Evolutionary conservation across 1,140 invertebrate genomes (phyloP).

Genomic region (Neodiprion fabricii): DNA sequence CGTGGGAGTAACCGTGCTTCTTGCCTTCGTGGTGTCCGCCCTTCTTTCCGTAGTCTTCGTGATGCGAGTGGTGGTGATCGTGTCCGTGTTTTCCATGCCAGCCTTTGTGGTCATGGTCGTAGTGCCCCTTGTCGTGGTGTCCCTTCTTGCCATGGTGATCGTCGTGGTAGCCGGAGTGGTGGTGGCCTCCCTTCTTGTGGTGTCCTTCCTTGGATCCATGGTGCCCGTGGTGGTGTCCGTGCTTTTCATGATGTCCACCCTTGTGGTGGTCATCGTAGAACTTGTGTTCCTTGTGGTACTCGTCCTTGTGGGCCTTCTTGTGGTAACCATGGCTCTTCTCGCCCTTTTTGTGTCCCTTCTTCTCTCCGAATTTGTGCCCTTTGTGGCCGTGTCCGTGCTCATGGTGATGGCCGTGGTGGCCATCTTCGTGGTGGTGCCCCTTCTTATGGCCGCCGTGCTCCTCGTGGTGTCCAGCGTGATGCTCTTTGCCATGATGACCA

Average conservation of each 20-base stretch:
- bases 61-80: conserved; percentile 65
- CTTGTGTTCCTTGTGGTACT: conserved; percentile 80
- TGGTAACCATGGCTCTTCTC: conserved; percentile 72
- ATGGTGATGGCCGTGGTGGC: conserved; percentile 73
- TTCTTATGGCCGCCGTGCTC: conserved; percentile 80
- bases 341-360: conserved; percentile 71
- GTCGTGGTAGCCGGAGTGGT: conserved; percentile 67
- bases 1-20: conserved; percentile 57
- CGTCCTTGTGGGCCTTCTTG: conserved; percentile 78
- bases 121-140: conserved; percentile 69
- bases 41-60: conserved; percentile 68
- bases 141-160: conserved; percentile 48
- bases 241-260: conserved; percentile 73
- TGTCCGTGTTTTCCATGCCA: conserved; percentile 70
- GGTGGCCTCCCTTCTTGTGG: conserved; percentile 73
- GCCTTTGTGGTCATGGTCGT: conserved; percentile 74
- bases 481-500: conserved; percentile 68
- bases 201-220: conserved; percentile 68
- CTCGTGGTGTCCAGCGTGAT: conserved; percentile 67
- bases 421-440: conserved; percentile 75
- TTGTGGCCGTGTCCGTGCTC: conserved; percentile 78
- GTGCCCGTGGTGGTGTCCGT: conserved; percentile 68
- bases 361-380: conserved; percentile 72
- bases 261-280: conserved; percentile 83
- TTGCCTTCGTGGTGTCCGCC: conserved; percentile 65